A percentile compares a stretch with the other conserved stretches of the same genome.
These are phyloP conservation scores for Poeciliopsis occidentalis DNA, from an alignment of 2,113 vertebrate genomes.

Conservation along the genomic window DNA sequence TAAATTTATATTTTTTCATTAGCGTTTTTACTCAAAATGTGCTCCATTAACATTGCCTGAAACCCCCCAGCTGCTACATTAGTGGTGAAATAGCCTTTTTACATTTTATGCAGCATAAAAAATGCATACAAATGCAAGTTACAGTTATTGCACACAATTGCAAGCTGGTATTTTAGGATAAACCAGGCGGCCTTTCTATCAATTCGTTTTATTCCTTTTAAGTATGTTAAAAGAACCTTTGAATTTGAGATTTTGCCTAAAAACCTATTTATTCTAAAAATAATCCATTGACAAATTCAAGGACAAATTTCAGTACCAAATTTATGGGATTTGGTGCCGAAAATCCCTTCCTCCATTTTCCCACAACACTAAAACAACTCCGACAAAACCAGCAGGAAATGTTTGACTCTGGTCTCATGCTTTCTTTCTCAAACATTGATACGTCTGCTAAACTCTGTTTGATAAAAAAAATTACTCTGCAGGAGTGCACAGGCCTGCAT, in stretches of 20 bases:
- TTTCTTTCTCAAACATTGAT: neutral
- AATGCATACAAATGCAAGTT: neutral
- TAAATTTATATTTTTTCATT: neutral
- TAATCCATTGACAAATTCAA: neutral
- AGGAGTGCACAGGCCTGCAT: neutral
- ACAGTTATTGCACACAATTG: neutral
- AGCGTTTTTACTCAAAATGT: neutral
- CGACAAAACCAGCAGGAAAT: neutral
- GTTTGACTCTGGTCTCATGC: neutral
- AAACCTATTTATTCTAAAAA: neutral
- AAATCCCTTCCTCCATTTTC: neutral
- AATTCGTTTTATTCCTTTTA: neutral
- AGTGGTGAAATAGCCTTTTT: neutral
- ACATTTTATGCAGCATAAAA: neutral
- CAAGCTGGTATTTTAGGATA: neutral
- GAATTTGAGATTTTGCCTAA: neutral
- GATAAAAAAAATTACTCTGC: conserved; percentile 11
- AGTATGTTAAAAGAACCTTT: neutral
- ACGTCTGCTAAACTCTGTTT: neutral
- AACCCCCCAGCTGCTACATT: neutral
- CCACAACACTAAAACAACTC: neutral
- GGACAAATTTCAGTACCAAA: too few relatives aligned
- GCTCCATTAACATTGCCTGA: neutral
- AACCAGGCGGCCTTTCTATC: neutral
- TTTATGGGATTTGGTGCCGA: neutral